Evolutionary conservation across 2,888 invertebrate species (phyloP), one percentile per base, ranked within the genome.

Genomic region (Cerceris rybyensis): DNA sequence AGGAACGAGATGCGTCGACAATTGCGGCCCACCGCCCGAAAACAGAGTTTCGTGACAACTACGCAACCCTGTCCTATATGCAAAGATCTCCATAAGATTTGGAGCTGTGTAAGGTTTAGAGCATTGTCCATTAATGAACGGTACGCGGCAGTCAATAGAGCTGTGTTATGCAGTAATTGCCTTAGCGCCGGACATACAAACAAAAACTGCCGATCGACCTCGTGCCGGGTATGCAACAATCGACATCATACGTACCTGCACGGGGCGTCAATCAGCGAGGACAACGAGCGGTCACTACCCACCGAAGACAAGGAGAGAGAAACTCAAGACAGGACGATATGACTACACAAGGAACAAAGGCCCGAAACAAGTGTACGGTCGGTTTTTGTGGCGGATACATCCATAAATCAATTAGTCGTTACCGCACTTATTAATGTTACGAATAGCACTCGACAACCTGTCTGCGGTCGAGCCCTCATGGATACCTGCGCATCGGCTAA

Each of bases 401-500:
- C 13, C 4, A 50, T 13, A 9, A 52, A 39, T 13, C 17, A 8
- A n/a, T 28, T 64, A 1, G 6, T 67, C 7, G 57, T 43, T 2
- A 67, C 67, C 17, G 67, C 67, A 6, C 5, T 2, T 1, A 39
- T 67, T 4, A 39, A 42, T 13, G 39, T 43, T 14, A 6, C 57
- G 0, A 28, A 43, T 17, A 42, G 57, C 5, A 9, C 16, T 6
- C 5, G 43, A 43, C 11, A 60, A 49, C 63, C 28, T 2, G 16
- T 75, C 2, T 13, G 28, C 1, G 75, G 80, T 39, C 64, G 80
- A 41, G 58, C 75, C 0, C 16, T 78, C 2, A 50, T 82, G 6
- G 80, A 82, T 49, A 80, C 71, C 6, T 63, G 81, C 54, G 75
- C 77, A 6, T 73, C 69, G 8, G 54, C 72, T 0, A 76, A 82